A percentile compares a stretch with the other conserved stretches of the same genome.
Conservation (phyloP, 2,797 vertebrate species). For the Scolopax rusticola region DNA sequence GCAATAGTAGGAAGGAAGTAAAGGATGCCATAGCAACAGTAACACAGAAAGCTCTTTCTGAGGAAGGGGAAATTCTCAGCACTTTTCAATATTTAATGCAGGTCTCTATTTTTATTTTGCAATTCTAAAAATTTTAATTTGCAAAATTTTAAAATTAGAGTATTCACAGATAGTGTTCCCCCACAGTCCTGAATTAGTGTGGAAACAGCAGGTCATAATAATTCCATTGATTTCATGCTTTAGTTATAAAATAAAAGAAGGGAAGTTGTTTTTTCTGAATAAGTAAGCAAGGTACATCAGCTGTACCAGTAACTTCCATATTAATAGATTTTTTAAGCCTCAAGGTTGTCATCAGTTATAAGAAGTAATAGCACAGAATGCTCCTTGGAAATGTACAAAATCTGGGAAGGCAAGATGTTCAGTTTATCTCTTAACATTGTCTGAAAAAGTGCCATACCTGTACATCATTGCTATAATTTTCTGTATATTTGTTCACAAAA, state of each 20-base stretch:
- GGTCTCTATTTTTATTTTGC: background rate
- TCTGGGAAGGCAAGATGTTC: background rate
- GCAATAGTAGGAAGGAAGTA: background rate
- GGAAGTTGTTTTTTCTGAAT: background rate
- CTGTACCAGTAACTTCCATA: background rate
- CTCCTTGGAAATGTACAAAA: background rate
- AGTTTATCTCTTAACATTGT: background rate
- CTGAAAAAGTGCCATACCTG: rapidly evolving
- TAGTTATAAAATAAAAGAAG: background rate
- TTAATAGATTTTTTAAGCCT: background rate
- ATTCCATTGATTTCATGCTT: background rate
- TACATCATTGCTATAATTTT: background rate
- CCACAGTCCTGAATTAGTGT: background rate
- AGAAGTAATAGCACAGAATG: background rate
- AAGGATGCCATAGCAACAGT: slow-evolving; percentile 55
- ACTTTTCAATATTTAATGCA: background rate
- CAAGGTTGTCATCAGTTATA: background rate
- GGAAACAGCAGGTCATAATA: background rate
- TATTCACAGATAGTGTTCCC: background rate
- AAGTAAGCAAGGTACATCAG: background rate
- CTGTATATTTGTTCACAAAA: background rate
- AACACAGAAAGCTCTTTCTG: background rate
- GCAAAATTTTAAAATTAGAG: background rate
- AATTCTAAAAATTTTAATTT: background rate
- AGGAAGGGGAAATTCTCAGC: background rate